Base-by-base conservation (phyloP, 1,140 invertebrate genomes). In the Anagrus nilaparvatae region DNA sequence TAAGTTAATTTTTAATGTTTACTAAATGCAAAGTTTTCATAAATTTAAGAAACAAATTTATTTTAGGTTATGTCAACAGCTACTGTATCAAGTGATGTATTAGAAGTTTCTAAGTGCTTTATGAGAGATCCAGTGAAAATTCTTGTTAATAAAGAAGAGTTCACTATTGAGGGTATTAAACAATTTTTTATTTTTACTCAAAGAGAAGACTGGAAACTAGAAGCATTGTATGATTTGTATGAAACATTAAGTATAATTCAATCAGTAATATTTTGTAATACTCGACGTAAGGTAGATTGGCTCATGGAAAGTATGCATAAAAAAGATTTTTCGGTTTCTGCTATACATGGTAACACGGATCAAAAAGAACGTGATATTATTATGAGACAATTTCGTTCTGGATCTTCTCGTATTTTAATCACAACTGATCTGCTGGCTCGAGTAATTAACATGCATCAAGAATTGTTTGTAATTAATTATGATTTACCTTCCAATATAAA, bases 121-220 rank as follows among this genome's bases (percentile, higher is more conserved):
- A 99, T 99, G 96, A 97, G 93, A 18, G 94, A 99, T 67, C 96
- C 96, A 0, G 91, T 99, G 54, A 78, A 94, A 47, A 97, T 98
- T 57, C 74, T 98, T 47, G 95, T 98, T 10, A 98, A 98, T 79
- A 84, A 78, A 82, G 92, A 97, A 79, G 92, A 97, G 72, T 83
- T 97, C 81, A 97, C 93, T 44, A 66, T 97, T 38, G 93, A 97
- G 77, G 94, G 92, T 19, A 95, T 97, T 38, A 95, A 95, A 62
- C 96, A 99, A 64, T 99, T 98, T 68, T 99, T 99, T 61, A 95
- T 99, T 4, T 94, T 94, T 40, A 96, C 99, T 3, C 96, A 99
- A 71, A 75, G 93, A 34, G 96, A 99, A 68, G 95, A 99, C 70
- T 99, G 96, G 95, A 99, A 99, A 65, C 98, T 99, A 70, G 96